Conservation (phyloP, 2,797 vertebrate genomes). For the Enoplosus armatus region DNA sequence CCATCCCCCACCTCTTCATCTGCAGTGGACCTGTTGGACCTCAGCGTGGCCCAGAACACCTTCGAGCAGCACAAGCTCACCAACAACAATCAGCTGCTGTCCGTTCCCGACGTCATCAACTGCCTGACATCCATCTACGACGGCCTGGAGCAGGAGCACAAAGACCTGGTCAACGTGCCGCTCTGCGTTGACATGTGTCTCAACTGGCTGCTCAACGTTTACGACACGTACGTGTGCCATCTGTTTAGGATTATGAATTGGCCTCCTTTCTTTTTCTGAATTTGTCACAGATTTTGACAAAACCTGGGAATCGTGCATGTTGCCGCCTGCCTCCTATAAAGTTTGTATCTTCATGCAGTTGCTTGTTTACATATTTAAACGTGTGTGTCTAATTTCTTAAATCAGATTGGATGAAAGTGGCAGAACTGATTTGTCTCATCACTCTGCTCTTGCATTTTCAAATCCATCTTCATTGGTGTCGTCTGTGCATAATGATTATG, state of each 20-base stretch:
- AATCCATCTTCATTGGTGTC: neutral
- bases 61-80: constrained; percentile 94
- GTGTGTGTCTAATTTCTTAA: neutral
- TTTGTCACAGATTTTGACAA: constrained; percentile 16
- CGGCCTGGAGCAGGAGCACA: constrained; percentile 95
- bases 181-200: constrained; percentile 98
- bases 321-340: neutral
- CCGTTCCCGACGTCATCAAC: constrained; percentile 94
- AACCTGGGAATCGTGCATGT: neutral
- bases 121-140: constrained; percentile 95
- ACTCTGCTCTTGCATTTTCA: neutral
- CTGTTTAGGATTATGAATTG: neutral
- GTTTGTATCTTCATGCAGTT: neutral
- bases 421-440: neutral
- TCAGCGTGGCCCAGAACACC: constrained; percentile 92
- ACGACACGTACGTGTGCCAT: constrained; percentile 91
- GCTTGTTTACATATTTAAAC: constrained; percentile 7
- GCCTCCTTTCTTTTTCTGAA: neutral
- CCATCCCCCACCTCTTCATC: neutral
- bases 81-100: constrained; percentile 92
- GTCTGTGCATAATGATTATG: neutral
- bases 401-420: neutral
- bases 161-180: constrained; percentile 95
- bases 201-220: constrained; percentile 98
- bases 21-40: constrained; percentile 94